These are phyloP conservation scores for Ceratitis capitata DNA, from an alignment of 1,140 invertebrate genomes.

Conservation along the genomic window DNA sequence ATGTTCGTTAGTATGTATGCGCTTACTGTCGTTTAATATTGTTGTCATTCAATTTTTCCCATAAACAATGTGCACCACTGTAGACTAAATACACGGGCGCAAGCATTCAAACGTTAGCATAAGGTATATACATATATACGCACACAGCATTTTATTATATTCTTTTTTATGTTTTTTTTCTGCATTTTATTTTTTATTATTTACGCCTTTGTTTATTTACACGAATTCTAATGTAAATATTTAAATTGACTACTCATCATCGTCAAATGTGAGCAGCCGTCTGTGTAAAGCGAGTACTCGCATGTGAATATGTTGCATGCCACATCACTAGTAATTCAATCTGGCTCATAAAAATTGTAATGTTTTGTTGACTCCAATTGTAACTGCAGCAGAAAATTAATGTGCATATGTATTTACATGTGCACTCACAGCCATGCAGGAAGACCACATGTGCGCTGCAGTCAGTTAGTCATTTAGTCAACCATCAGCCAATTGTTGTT, in stretches of 20 bases:
- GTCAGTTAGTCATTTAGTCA: slow-evolving; percentile 21
- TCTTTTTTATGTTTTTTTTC: neutral
- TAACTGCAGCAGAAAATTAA: neutral
- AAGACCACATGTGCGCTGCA: neutral
- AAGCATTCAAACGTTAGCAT: too few species aligned
- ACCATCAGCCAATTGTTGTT: neutral
- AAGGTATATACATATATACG: neutral
- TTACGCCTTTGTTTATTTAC: slow-evolving; percentile 11
- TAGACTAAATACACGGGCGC: neutral
- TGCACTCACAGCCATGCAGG: neutral
- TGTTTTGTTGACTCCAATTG: neutral
- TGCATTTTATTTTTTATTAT: neutral
- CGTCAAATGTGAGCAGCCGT: neutral
- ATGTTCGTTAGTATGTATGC: neutral
- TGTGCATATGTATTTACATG: neutral
- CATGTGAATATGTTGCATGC: slow-evolving; percentile 8
- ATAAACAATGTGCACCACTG: neutral
- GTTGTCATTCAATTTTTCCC: neutral
- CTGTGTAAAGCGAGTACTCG: neutral
- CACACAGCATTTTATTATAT: neutral
- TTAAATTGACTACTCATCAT: slow-evolving; percentile 31
- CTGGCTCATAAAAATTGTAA: slow-evolving; percentile 17
- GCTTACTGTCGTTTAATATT: neutral
- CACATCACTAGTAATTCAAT: slow-evolving; percentile 36
- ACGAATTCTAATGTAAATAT: slow-evolving; percentile 1